Evolutionary conservation across 2,888 invertebrate genomes (phyloP), one percentile per base, ranked within the genome.

Genomic region (Cheilosia soror): DNA sequence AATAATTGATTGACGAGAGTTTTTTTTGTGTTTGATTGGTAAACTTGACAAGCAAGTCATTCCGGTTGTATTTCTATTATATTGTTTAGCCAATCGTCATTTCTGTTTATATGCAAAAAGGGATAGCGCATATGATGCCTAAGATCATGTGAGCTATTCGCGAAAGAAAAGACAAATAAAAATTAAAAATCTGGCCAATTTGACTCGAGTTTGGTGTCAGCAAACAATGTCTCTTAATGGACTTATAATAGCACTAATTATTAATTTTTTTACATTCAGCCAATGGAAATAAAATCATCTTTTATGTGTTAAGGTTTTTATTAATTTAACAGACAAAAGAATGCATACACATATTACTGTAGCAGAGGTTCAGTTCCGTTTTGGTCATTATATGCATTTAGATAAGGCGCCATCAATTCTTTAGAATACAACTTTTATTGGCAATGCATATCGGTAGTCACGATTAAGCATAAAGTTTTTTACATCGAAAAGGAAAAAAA

Each of bases 181-280:
- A 49, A 20, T 20, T 20, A 49, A 20, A 65, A 49, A 49, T 11
- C 2, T 47, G 13, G 20, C 15, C 6, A 31, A 27, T 27, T 47
- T 20, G 20, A 47, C 31, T 31, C 49, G 44, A 0, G 6, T 20
- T 20, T 4, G 33, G 9, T 27, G 25, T 51, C 25, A 33, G 49
- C 33, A 65, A 25, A 20, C 51, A 25, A 20, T 20, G n/a, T 15
- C 5, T 11, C 42, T 29, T 66, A 66, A 66, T 40, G n/a, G 53
- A 40, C 53, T 53, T 66, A 53, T 66, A 66, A 66, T 53, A 66
- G 29, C 66, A 53, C 53, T 11, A 66, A 66, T 66, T 65, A 49
- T n/a, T 37, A 1, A 29, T 37, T 40, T 51, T 40, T n/a, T 29
- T 40, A 53, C 40, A 29, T 53, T 33, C 20, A 63, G 5, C 3